A percentile compares a stretch with the other conserved stretches of the same genome.
Conservation (phyloP, 92 coral and sea anemone species). For the Virgularia gustaviana region DNA sequence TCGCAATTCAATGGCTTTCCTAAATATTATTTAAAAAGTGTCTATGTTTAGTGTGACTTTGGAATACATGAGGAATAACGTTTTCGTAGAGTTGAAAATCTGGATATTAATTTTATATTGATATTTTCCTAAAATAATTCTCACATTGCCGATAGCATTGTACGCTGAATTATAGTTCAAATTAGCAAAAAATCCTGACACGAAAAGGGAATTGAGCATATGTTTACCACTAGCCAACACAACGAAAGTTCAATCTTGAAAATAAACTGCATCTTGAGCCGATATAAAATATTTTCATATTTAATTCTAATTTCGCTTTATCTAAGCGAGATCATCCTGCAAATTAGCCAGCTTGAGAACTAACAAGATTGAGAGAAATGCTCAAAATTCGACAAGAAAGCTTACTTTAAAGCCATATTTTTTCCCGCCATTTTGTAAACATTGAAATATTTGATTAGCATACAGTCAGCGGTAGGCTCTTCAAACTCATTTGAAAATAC, state of each 20-base stretch:
- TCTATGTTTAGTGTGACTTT: slow-evolving; percentile 8
- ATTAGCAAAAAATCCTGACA: neutral
- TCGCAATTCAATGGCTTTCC: neutral
- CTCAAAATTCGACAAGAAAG: neutral
- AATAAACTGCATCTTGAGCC: neutral
- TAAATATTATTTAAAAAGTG: neutral
- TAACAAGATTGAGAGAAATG: neutral
- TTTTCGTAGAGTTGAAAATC: neutral
- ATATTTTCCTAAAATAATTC: slow-evolving; percentile 2
- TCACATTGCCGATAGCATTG: neutral
- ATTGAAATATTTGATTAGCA: neutral
- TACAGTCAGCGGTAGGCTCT: neutral
- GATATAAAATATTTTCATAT: neutral
- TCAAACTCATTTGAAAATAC: slow-evolving; percentile 5
- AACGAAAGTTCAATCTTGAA: slow-evolving; percentile 3
- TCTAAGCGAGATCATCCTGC: slow-evolving; percentile 2
- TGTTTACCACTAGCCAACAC: slow-evolving; percentile 10
- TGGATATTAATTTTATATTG: neutral
- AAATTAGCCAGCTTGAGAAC: neutral
- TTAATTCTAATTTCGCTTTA: slow-evolving; percentile 5
- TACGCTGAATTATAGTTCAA: neutral
- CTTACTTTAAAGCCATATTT: neutral
- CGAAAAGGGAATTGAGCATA: neutral
- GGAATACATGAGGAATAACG: neutral
- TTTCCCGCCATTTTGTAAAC: neutral